A percentile compares a stretch with the other conserved stretches of the same genome.
Evolutionary conservation across 2,888 invertebrate genomes (phyloP).

Genomic region (Lithosia quadra): DNA sequence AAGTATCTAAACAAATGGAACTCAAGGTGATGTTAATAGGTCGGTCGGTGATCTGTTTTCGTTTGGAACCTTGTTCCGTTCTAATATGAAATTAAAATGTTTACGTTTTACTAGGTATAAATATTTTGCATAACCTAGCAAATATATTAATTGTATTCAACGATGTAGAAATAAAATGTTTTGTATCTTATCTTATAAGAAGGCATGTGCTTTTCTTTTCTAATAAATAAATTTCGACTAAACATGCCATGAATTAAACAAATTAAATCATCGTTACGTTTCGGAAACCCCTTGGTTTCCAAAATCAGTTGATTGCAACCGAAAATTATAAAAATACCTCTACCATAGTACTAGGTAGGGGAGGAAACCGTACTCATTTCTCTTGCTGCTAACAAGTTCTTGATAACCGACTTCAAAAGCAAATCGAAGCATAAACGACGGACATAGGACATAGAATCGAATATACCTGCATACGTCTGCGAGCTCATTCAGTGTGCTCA

Average conservation of each 20-base stretch:
- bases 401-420: too few relatives aligned
- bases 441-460: too few relatives aligned
- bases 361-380: not conserved
- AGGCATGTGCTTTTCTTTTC: not conserved
- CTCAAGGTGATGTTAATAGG: conserved; percentile 56
- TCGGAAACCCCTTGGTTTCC: not conserved
- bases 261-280: not conserved
- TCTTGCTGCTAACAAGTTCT: not conserved
- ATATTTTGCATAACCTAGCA: conserved; percentile 20
- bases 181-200: not conserved
- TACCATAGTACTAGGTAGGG: not conserved
- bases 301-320: not conserved
- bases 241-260: not conserved
- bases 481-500: too few relatives aligned
- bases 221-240: not conserved
- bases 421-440: too few relatives aligned
- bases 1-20: conserved; percentile 55
- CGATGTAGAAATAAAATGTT: not conserved
- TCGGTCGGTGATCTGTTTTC: conserved; percentile 53
- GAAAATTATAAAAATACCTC: not conserved
- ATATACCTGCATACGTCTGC: too few relatives aligned
- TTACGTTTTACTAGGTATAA: conserved; percentile 33
- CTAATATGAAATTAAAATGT: conserved; percentile 48
- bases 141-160: not conserved
- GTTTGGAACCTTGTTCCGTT: conserved; percentile 56